A percentile compares a stretch with the other conserved stretches of the same genome.
These are phyloP conservation scores for Sinosuthora webbiana DNA, from an alignment of 2,113 vertebrate genomes.

Conservation along the genomic window DNA sequence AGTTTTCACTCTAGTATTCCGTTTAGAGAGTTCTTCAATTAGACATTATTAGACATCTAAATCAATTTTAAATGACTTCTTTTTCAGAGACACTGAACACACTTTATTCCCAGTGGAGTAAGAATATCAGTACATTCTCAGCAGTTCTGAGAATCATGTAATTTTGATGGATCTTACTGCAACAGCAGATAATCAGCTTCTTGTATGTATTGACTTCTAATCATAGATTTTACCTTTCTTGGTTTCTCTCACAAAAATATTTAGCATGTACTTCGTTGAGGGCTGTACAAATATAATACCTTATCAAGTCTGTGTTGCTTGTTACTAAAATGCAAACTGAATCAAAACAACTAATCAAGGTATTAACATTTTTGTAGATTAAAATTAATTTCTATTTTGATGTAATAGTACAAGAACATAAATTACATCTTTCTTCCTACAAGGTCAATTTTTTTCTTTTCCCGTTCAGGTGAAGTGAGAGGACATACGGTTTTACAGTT, in stretches of 20 bases:
- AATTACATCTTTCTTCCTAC: not conserved
- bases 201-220: not conserved
- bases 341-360: not conserved
- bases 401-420: not conserved
- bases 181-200: not conserved
- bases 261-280: not conserved
- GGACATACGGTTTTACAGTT: not conserved
- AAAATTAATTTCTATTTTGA: not conserved
- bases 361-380: not conserved
- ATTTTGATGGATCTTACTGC: not conserved
- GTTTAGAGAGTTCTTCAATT: not conserved
- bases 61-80: conserved; percentile 15
- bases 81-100: not conserved
- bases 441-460: not conserved
- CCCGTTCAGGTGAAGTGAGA: not conserved
- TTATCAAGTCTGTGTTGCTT: not conserved
- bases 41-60: not conserved
- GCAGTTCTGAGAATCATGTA: not conserved
- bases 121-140: not conserved
- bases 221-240: not conserved
- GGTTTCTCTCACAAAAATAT: not conserved
- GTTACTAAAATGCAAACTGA: not conserved
- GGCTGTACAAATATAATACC: not conserved
- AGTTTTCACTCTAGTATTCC: not conserved
- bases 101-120: not conserved